Evolutionary conservation across 1,140 invertebrate species (phyloP), one percentile per base, ranked within the genome.

Genomic region (Trypoxylus dichotomus): DNA sequence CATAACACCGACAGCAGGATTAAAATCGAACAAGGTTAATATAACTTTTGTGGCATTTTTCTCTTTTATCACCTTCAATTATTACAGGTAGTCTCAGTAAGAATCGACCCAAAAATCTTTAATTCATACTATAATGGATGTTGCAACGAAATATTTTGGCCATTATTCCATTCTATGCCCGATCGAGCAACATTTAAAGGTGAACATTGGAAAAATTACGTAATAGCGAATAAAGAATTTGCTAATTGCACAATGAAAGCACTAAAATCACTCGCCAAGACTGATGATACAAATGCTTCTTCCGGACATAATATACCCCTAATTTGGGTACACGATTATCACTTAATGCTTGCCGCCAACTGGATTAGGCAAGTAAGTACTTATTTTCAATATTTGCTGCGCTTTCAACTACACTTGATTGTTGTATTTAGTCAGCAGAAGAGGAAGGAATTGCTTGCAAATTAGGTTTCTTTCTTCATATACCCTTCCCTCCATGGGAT

Each of bases 281-380:
- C 86, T 79, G 73, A 32, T 1, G 41, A 29, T 29, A 37, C 37
- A 15, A 27, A 5, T 10, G 5, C 71, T n/a, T 37, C 71, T 29
- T 90, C 87, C 77, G 88, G 89, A 11, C 88, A 88, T 1, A 86
- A 88, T 7, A 86, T 89, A 0, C 95, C 95, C 0, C 89, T 97
- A 21, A 91, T 97, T 0, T 97, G 95, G 96, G 91, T 97, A 19
- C 95, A 97, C 81, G 96, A 97, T 85, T 97, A 97, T 86, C 96
- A 97, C 83, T 88, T 97, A 3, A 96, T 96, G 94, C 86, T 96
- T 78, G 93, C 94, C 2, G 93, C 95, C n/a, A 96, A 94, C 84
- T 94, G 93, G 91, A 93, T 97, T 37, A 89, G 95, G 84, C 93
- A 95, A 86, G 90, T 91, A 82, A 76, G 75, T 37, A n/a, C 13